phyloP scores from a whole-genome alignment of 92 coral and sea anemone species.

The Paramuricea clavata region DNA sequence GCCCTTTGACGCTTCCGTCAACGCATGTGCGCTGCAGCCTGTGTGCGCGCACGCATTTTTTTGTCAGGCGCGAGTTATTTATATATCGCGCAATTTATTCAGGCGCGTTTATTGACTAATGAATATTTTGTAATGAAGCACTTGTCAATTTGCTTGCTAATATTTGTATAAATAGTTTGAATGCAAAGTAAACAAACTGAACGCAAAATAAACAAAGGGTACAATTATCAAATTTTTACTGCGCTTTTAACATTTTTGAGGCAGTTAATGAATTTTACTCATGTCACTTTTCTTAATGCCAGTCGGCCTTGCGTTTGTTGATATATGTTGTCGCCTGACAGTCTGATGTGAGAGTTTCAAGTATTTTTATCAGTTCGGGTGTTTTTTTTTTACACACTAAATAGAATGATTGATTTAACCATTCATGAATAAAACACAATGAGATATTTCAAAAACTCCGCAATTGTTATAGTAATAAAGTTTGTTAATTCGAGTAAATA shows the following conservation, averaged over 20 bases:
- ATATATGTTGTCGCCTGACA: neutral
- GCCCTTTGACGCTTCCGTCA: too few species aligned
- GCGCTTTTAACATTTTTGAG: neutral
- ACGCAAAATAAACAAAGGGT: neutral
- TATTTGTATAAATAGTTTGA: constrained; percentile 1
- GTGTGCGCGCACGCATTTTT: too few species aligned
- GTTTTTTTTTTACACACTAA: too few species aligned
- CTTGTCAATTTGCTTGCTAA: neutral
- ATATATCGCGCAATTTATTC: neutral
- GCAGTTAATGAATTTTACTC: neutral
- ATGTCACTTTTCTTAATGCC: neutral
- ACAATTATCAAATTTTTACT: constrained; percentile 1
- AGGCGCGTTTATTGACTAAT: neutral
- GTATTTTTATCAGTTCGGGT: too few species aligned
- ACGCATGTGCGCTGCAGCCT: too few species aligned
- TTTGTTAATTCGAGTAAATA: too few species aligned
- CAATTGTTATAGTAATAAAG: too few species aligned
- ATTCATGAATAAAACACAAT: too few species aligned
- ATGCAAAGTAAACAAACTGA: neutral
- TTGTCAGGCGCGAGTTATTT: neutral
- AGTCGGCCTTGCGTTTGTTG: neutral
- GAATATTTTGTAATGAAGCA: neutral
- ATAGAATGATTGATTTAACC: too few species aligned
- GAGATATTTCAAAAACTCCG: too few species aligned
- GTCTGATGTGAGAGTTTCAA: neutral